These are phyloP conservation scores for Xenotilapia longispinis DNA, from an alignment of 2,113 vertebrate species.

Conservation along the genomic window DNA sequence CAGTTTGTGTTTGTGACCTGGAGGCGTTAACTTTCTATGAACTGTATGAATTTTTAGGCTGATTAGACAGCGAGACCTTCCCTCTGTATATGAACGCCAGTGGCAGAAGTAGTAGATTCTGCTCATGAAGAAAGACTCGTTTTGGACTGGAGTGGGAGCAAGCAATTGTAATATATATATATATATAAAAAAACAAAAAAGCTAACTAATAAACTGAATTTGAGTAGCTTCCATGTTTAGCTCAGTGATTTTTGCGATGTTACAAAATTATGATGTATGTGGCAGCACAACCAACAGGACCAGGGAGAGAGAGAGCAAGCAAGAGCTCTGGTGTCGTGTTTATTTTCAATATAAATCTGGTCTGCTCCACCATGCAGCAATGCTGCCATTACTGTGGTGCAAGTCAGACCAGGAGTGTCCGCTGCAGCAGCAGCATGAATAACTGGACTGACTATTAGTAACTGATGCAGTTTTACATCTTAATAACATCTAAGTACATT, in stretches of 20 bases:
- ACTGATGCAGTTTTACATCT: not conserved
- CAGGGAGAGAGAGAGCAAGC: not conserved
- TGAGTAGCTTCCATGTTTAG: not conserved
- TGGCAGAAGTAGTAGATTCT: not conserved
- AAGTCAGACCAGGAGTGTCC: not conserved
- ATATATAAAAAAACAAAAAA: not conserved
- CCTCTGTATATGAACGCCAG: accelerated
- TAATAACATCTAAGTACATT: not conserved
- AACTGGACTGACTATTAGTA: not conserved
- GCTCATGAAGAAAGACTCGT: not conserved
- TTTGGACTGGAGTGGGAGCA: not conserved
- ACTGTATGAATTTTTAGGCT: not conserved
- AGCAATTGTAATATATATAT: not conserved
- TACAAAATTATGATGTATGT: not conserved
- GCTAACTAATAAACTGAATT: not conserved
- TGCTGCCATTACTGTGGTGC: not conserved
- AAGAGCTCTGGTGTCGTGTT: accelerated
- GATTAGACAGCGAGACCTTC: not conserved
- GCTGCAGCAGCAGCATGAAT: not conserved
- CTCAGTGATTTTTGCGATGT: not conserved
- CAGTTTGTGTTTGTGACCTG: not conserved
- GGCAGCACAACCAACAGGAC: not conserved
- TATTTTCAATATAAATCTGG: not conserved
- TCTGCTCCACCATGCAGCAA: not conserved
- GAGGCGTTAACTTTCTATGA: not conserved